Evolutionary conservation across 2,888 invertebrate genomes (phyloP).

Genomic region (Esperia sulphurella): DNA sequence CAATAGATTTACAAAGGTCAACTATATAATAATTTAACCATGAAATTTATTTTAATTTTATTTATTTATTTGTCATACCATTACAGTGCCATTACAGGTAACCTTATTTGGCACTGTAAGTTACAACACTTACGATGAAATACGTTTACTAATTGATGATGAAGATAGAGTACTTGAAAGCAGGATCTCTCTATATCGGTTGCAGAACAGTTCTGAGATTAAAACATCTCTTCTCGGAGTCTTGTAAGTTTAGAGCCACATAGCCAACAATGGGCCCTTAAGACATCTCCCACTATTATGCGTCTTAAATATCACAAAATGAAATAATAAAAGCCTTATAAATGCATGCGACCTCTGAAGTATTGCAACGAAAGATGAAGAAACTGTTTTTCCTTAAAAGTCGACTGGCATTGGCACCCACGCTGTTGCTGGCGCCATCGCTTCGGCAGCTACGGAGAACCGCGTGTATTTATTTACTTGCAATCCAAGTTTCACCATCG

Average conservation of each 20-base stretch:
- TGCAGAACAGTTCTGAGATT: neutral
- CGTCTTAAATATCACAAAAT: too few species aligned
- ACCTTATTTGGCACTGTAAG: too few species aligned
- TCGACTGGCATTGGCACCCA: neutral
- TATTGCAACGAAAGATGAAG: neutral
- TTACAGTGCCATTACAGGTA: too few species aligned
- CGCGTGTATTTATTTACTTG: constrained; percentile 27
- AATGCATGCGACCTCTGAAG: neutral
- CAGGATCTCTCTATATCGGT: too few species aligned
- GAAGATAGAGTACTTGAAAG: too few species aligned
- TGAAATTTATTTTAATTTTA: too few species aligned
- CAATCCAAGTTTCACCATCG: constrained; percentile 42
- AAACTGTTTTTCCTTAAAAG: neutral
- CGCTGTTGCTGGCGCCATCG: constrained; percentile 6
- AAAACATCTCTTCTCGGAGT: too few species aligned
- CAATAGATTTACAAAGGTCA: neutral
- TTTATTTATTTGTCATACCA: too few species aligned
- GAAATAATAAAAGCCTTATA: neutral
- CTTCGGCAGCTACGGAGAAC: constrained; percentile 25
- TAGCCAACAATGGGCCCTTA: too few species aligned
- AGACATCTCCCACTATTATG: too few species aligned
- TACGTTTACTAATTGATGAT: neutral
- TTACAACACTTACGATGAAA: too few species aligned
- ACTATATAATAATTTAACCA: neutral
- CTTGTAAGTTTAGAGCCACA: too few species aligned